Percentiles rank a stretch among this genome's conserved stretches.
phyloP scores from a whole-genome alignment of 2,888 invertebrate genomes.

The Cancer borealis region DNA sequence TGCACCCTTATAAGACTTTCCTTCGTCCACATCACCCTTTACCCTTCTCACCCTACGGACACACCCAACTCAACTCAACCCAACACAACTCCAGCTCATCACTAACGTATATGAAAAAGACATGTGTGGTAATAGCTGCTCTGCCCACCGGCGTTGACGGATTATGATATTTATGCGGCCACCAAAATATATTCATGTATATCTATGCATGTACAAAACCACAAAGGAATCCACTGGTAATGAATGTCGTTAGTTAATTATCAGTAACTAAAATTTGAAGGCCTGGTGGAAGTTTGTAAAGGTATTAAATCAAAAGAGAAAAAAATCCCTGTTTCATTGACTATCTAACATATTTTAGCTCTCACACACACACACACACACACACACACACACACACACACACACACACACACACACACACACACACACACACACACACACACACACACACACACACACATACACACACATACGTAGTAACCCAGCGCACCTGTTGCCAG shows the following conservation, averaged over 20 bases:
- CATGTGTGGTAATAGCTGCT: neutral
- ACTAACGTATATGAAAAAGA: neutral
- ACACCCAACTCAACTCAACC: neutral
- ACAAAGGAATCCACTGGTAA: neutral
- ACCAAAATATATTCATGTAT: neutral
- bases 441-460: constrained; percentile 13
- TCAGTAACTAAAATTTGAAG: neutral
- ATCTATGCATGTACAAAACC: neutral
- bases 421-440: neutral
- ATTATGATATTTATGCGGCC: neutral
- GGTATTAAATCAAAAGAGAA: neutral
- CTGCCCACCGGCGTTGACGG: no score
- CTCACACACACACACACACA: neutral
- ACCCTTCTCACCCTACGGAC: neutral
- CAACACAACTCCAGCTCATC: neutral
- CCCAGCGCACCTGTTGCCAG: neutral
- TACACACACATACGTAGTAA: neutral
- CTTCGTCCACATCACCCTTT: neutral
- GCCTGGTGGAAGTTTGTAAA: neutral
- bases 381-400: neutral
- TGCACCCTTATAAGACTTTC: neutral
- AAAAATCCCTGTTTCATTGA: neutral
- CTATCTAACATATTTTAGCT: neutral
- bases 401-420: neutral
- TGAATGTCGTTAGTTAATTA: neutral